Percentiles rank a stretch among this genome's conserved stretches.
Conservation (phyloP, 2,113 vertebrate species). For the Pangasianodon gigas region DNA sequence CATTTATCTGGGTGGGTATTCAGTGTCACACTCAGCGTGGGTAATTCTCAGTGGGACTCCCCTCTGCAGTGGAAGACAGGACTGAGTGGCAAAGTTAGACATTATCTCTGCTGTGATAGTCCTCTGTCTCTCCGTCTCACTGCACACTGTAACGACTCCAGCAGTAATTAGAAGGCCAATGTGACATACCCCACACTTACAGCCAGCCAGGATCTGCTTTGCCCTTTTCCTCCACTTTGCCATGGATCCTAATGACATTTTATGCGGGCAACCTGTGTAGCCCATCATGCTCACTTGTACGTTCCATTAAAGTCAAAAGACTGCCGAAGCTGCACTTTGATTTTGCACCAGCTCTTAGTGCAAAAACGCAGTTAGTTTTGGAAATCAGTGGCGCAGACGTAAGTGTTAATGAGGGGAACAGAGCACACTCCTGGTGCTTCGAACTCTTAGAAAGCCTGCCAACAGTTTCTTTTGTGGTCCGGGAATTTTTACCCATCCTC, state of each 20-base stretch:
- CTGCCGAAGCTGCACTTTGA: background rate
- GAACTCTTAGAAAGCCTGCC: constrained; percentile 18
- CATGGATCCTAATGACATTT: constrained; percentile 47
- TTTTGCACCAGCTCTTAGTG: background rate
- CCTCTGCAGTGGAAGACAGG: constrained; percentile 60
- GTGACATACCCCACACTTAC: constrained; percentile 53
- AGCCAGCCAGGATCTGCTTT: constrained; percentile 37
- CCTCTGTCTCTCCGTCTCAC: constrained; percentile 50
- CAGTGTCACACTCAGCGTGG: constrained; percentile 69
- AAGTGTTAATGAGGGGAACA: constrained; percentile 43
- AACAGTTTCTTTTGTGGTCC: constrained; percentile 9
- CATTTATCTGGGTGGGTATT: constrained; percentile 74
- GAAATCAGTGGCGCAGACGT: constrained; percentile 12
- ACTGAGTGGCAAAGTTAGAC: constrained; percentile 68
- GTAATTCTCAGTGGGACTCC: constrained; percentile 69
- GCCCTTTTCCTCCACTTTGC: constrained; percentile 29
- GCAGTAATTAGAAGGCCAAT: constrained; percentile 51
- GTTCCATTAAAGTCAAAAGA: constrained; percentile 24
- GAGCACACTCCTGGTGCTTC: constrained; percentile 7
- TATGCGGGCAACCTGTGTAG: constrained; percentile 28
- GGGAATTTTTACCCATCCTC: constrained; percentile 50
- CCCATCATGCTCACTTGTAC: constrained; percentile 17
- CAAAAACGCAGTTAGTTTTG: constrained; percentile 9
- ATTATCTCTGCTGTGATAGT: constrained; percentile 70
- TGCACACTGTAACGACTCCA: constrained; percentile 50